phyloP scores from a whole-genome alignment of 2,797 vertebrate genomes.

The Micromesistius poutassou region DNA sequence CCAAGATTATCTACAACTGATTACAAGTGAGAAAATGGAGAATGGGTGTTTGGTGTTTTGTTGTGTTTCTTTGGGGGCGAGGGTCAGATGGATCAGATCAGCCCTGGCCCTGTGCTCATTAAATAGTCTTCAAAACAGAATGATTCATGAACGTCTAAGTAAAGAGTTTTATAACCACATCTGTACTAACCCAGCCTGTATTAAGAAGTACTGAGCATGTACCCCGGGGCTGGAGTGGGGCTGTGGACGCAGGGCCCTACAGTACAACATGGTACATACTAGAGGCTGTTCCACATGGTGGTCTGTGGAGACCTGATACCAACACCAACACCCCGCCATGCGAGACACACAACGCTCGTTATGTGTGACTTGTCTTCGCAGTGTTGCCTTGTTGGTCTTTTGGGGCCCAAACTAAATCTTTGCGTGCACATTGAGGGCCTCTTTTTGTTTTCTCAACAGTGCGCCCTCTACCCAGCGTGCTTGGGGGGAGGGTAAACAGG shows the following conservation, averaged over 20 bases:
- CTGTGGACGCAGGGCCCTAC: background rate
- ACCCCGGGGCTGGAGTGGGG: background rate
- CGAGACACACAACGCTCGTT: background rate
- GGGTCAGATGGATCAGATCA: background rate
- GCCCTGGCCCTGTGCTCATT: background rate
- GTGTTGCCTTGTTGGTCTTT: constrained; percentile 40
- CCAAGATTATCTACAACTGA: background rate
- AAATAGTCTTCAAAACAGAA: background rate
- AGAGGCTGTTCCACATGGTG: background rate
- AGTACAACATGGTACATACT: background rate
- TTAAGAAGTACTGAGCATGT: background rate
- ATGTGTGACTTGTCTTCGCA: constrained; percentile 6
- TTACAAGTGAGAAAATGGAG: background rate
- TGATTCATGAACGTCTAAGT: background rate
- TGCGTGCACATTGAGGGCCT: constrained; percentile 57
- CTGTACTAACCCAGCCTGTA: background rate
- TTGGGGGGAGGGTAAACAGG: constrained; percentile 57
- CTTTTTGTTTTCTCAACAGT: constrained; percentile 80
- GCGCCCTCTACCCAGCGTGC: constrained; percentile 68
- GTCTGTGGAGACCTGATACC: background rate
- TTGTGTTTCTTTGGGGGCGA: background rate
- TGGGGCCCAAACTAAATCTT: constrained; percentile 45
- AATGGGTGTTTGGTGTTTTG: background rate
- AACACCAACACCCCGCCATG: background rate
- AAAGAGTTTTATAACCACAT: background rate